Base-by-base conservation (phyloP, 2,113 vertebrate genomes). In the Dromas ardeola region DNA sequence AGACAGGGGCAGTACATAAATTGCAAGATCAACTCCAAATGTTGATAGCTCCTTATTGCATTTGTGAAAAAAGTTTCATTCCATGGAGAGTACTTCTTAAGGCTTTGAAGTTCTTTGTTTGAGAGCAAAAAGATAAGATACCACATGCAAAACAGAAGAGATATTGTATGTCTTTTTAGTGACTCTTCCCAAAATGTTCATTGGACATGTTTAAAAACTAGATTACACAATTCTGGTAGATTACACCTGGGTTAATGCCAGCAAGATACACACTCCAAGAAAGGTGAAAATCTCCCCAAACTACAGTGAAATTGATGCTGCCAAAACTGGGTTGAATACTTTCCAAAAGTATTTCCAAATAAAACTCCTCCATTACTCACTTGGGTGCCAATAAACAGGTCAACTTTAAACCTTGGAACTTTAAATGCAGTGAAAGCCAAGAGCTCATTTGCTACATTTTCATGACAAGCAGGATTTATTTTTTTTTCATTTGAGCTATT, bases 301-400 rank as follows among this genome's bases (percentile, higher is more conserved):
- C 72, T 94, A 69, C 55, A 96, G 71, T 63, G 90, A 96, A 97
- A 98, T 97, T 95, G 95, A 93, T 95, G 79, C 65, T 96, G 96
- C 93, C 96, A 96, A 84, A 94, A 94, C 27, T 79, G 30, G 67
- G 52, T 93, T 98, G 97, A 97, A 97, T 94, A 88, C 34, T 77
- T 95, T 97, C 95, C 96, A 97, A 97, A 94, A 97, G 52, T 96
- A 95, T 96, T 97, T 98, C 97, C 95, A 98, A 97, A 97, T 96
- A 97, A 98, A 98, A 97, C 42, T 96, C 43, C 69, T 95, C 73
- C 58, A 80, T 93, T 97, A 96, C 82, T 94, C 93, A 96, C 74
- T 88, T 96, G 82, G 91, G 87, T 95, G 92, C 88, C 90, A 98
- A 96, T 97, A 97, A 97, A 96, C 66, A 77, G 66, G 92, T 97